Conservation (phyloP, 1,140 invertebrate genomes). For the Sesamia nonagrioides region DNA sequence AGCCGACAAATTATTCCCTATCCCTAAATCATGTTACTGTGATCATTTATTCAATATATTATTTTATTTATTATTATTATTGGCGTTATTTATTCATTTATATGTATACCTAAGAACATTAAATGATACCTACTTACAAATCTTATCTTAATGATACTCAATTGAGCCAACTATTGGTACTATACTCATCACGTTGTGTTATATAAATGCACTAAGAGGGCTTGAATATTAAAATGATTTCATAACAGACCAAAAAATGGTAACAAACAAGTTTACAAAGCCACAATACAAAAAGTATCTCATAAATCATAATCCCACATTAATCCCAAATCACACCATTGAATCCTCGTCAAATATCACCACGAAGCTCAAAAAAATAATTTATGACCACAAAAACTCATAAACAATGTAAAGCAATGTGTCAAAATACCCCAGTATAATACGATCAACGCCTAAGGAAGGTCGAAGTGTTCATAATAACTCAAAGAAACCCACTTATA, state of each 20-base stretch:
- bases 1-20: too few species aligned
- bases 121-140: too few species aligned
- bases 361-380: conserved; percentile 68
- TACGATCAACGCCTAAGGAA: conserved; percentile 70
- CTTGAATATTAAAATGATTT: neutral
- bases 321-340: conserved; percentile 70
- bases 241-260: neutral
- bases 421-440: conserved; percentile 82
- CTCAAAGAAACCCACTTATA: conserved; percentile 64
- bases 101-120: too few species aligned
- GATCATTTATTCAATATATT: too few species aligned
- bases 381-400: conserved; percentile 75
- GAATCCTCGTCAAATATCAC: conserved; percentile 71
- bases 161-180: too few species aligned
- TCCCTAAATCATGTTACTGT: too few species aligned
- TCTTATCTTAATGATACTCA: too few species aligned
- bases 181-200: neutral
- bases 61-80: too few species aligned
- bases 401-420: conserved; percentile 81
- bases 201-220: neutral
- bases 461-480: conserved; percentile 65
- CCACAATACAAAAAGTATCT: conserved; percentile 49
- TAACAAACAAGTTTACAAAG: conserved; percentile 11
- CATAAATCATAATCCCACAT: conserved; percentile 78
- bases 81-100: too few species aligned